Base-by-base conservation (phyloP, 1,140 invertebrate species). In the Maconellicoccus hirsutus region DNA sequence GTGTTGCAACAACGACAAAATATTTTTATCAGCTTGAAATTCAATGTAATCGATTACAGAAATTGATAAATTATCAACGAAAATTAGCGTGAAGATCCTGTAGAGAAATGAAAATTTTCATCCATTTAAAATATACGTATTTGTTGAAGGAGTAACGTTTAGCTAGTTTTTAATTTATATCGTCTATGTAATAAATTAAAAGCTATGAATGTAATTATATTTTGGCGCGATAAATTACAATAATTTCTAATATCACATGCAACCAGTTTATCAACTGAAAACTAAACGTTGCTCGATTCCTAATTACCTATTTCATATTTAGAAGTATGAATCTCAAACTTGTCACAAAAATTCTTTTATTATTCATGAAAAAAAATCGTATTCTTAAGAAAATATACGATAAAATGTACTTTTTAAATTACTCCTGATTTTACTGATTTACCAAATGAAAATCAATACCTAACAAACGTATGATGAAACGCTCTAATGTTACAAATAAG, bases 41-140 rank as follows among this genome's bases (percentile, higher is more conserved):
- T 52, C 42, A 52, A 52, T 52, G n/a, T 52, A 52, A 52, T 52
- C 42, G 42, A 52, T 16, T 16, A 6, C 2, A 52, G 42, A 52
- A 52, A 52, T 52, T 52, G n/a, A 52, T 52, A 52, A 52, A 52
- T 52, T 19, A 14, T 52, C 42, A 19, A 52, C 42, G 42, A 52
- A 52, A 52, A 52, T 52, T 52, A 52, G 12, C 33, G 14, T 33
- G n/a, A 52, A 52, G 16, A 16, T 52, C 42, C 42, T 16, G 42
- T 52, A 52, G 42, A 52, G 42, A 52, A 19, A 14, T 52, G 42
- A 52, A 52, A 52, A 52, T 52, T 52, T 52, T 52, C 42, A 52
- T 52, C 42, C n/a, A 3, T 3, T 52, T 19, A 2, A 3, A 16
- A 52, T 16, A 52, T 19, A 19, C 42, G 6, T 52, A 19, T 52